phyloP scores from a whole-genome alignment of 1,140 invertebrate species.

The Orchestia grillus region DNA sequence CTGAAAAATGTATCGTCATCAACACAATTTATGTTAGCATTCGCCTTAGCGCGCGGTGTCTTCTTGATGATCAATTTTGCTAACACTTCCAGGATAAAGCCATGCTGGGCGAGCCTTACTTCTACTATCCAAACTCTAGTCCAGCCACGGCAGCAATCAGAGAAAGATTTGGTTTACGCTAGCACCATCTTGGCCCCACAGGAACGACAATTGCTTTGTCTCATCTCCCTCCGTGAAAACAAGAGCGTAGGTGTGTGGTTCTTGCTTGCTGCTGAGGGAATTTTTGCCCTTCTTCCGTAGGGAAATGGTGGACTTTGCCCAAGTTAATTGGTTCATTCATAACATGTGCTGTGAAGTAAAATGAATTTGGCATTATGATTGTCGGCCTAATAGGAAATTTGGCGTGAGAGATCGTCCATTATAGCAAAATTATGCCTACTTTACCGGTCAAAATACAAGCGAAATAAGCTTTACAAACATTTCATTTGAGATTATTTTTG shows the following conservation, averaged over 20 bases:
- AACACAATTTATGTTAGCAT: background rate
- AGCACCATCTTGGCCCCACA: background rate
- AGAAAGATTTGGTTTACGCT: background rate
- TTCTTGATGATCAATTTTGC: background rate
- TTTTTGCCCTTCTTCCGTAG: background rate
- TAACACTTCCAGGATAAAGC: background rate
- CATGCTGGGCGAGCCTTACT: background rate
- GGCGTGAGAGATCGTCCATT: background rate
- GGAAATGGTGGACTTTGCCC: background rate
- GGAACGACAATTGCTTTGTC: background rate
- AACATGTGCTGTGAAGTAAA: background rate
- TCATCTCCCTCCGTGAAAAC: background rate
- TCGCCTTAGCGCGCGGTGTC: background rate
- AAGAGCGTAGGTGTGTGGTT: background rate
- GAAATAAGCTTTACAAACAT: too few species aligned
- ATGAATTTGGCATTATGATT: background rate
- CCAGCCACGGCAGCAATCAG: background rate
- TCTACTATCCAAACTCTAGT: background rate
- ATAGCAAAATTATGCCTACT: background rate
- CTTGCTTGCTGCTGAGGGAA: background rate
- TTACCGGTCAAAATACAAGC: background rate
- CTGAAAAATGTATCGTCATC: too few species aligned
- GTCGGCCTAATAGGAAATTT: background rate
- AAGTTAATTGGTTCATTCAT: background rate
- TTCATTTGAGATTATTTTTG: too few species aligned